phyloP scores from a whole-genome alignment of 2,113 vertebrate species.

The Dasyprocta punctata region DNA sequence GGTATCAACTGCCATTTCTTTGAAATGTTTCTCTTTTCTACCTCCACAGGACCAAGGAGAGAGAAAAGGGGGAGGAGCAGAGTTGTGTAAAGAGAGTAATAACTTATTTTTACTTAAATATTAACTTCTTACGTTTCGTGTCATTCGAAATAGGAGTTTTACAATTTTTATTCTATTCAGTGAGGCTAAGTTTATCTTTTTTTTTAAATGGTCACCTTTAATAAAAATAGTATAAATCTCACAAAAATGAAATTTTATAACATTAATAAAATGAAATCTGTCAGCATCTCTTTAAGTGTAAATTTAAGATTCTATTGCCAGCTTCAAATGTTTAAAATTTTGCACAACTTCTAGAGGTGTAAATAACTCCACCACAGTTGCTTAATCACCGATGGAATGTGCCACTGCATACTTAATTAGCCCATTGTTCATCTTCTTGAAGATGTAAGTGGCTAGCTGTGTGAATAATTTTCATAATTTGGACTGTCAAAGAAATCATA shows the following conservation, averaged over 20 bases:
- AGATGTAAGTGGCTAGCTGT: background rate
- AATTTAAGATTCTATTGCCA: background rate
- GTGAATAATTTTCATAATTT: constrained; percentile 51
- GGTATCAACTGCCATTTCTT: background rate
- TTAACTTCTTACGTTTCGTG: background rate
- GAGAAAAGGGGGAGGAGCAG: no score
- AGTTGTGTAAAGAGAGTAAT: background rate
- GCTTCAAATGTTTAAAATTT: background rate
- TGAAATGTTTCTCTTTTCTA: background rate
- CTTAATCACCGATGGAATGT: background rate
- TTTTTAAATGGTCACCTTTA: background rate
- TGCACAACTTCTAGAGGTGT: background rate
- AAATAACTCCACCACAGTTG: background rate
- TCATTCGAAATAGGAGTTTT: background rate
- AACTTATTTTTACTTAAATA: background rate
- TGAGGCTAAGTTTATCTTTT: background rate
- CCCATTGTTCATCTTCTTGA: background rate
- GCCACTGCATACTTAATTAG: background rate
- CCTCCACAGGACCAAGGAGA: background rate
- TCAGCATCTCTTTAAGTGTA: background rate
- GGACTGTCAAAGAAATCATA: constrained; percentile 43
- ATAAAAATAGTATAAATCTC: background rate
- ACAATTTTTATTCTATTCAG: background rate
- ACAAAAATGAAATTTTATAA: background rate
- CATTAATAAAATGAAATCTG: background rate